phyloP scores from a whole-genome alignment of 2,888 invertebrate species.

The Drymonia ruficornis region DNA sequence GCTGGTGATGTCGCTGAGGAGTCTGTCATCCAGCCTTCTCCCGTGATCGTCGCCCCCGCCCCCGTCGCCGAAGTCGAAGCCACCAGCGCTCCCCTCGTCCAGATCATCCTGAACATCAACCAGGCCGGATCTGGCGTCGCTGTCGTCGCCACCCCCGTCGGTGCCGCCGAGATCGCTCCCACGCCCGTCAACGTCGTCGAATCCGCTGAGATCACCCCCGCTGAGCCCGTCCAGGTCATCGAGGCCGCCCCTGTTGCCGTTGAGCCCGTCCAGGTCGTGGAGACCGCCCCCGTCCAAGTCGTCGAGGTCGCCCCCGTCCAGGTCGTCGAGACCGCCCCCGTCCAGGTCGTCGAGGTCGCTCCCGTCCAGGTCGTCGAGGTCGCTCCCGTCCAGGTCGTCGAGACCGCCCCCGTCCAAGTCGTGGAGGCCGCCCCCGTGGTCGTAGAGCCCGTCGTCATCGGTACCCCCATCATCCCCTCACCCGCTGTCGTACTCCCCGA shows the following conservation, averaged over 20 bases:
- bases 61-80: constrained; percentile 13
- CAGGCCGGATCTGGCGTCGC: constrained; percentile 17
- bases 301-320: constrained; percentile 10
- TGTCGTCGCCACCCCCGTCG: constrained; percentile 18
- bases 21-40: constrained; percentile 10
- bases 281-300: constrained; percentile 9
- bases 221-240: constrained; percentile 3
- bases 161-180: not conserved
- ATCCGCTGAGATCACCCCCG: not conserved
- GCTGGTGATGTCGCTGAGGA: constrained; percentile 17
- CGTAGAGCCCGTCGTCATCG: constrained; percentile 23
- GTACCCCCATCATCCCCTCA: constrained; percentile 26
- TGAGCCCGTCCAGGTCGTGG: not conserved
- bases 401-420: too few species aligned
- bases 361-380: not conserved
- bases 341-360: not conserved
- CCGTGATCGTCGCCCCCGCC: constrained; percentile 19
- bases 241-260: not conserved
- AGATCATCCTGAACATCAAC: constrained; percentile 55
- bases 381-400: constrained; percentile 12
- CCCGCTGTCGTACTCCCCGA: constrained; percentile 8
- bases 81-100: constrained; percentile 39
- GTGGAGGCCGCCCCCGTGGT: not conserved
- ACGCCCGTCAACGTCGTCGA: not conserved
- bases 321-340: not conserved